phyloP scores from a whole-genome alignment of 2,888 invertebrate species.

The Allygus modestus region DNA sequence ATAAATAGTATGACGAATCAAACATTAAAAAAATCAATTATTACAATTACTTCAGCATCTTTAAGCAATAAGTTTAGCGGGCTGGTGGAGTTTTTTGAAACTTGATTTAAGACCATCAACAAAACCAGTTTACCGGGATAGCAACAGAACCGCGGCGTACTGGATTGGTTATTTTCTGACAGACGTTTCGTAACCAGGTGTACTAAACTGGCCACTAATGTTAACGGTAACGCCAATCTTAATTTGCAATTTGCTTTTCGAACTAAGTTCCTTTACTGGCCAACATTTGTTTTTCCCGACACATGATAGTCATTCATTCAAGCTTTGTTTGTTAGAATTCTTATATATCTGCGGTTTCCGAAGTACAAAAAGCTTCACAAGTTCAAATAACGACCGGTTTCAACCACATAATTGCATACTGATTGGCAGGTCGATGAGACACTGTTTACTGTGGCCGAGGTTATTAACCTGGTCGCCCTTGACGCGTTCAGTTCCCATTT shows the following conservation, averaged over 20 bases:
- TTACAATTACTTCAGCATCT: too few species aligned
- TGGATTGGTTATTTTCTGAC: too few species aligned
- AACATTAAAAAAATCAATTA: too few species aligned
- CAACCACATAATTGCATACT: not conserved
- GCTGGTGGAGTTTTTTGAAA: too few species aligned
- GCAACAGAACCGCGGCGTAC: too few species aligned
- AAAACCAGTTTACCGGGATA: too few species aligned
- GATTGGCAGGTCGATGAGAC: not conserved
- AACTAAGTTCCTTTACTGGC: not conserved
- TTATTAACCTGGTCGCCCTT: not conserved
- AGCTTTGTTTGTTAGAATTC: not conserved
- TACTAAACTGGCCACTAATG: not conserved
- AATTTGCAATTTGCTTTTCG: not conserved
- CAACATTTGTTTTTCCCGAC: not conserved
- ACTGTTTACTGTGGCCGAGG: not conserved
- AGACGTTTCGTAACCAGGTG: not conserved
- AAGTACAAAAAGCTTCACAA: not conserved
- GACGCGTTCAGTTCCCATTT: too few species aligned
- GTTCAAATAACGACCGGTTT: constrained; percentile 13
- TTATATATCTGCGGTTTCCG: not conserved
- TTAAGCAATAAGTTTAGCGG: too few species aligned
- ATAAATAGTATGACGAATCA: too few species aligned
- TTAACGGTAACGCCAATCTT: not conserved
- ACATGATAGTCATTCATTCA: not conserved
- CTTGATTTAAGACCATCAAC: too few species aligned